A percentile compares a stretch with the other conserved stretches of the same genome.
Conservation (phyloP, 2,888 invertebrate species). For the Cataglyphis altisquamis region DNA sequence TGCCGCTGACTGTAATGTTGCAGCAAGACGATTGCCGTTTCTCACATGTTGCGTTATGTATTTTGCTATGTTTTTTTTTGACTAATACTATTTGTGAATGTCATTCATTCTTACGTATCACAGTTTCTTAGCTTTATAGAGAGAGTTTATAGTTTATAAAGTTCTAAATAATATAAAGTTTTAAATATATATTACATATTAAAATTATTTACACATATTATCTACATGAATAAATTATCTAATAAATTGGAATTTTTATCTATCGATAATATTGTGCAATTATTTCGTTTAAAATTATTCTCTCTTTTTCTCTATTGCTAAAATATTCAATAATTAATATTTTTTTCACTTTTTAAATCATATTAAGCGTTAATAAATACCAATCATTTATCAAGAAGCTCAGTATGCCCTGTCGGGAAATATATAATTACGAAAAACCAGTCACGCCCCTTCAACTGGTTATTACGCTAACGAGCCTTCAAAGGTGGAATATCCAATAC, state of each 20-base stretch:
- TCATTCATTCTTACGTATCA: background rate
- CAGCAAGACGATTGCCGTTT: slow-evolving; percentile 42
- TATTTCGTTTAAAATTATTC: slow-evolving; percentile 20
- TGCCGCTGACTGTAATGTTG: slow-evolving; percentile 46
- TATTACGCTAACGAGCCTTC: slow-evolving; percentile 56
- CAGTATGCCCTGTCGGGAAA: slow-evolving; percentile 35
- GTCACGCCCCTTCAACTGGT: slow-evolving; percentile 41
- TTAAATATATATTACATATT: background rate
- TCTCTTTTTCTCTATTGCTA: background rate
- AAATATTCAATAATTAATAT: slow-evolving; percentile 42
- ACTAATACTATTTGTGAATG: background rate
- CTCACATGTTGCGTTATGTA: slow-evolving; percentile 15
- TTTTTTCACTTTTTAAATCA: slow-evolving; percentile 22
- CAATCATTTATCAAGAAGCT: slow-evolving; percentile 47
- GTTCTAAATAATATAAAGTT: background rate
- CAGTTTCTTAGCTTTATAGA: slow-evolving; percentile 1
- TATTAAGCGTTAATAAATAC: slow-evolving; percentile 42
- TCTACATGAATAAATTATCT: no score
- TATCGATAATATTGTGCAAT: background rate
- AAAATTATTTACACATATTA: slow-evolving; percentile 20
- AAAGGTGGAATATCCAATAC: slow-evolving; percentile 62
- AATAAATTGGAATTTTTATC: background rate
- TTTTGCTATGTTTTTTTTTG: background rate
- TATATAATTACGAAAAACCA: slow-evolving; percentile 55
- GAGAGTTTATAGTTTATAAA: background rate